Base-by-base conservation (phyloP, 2,888 invertebrate species). In the Chouioia cunea region DNA sequence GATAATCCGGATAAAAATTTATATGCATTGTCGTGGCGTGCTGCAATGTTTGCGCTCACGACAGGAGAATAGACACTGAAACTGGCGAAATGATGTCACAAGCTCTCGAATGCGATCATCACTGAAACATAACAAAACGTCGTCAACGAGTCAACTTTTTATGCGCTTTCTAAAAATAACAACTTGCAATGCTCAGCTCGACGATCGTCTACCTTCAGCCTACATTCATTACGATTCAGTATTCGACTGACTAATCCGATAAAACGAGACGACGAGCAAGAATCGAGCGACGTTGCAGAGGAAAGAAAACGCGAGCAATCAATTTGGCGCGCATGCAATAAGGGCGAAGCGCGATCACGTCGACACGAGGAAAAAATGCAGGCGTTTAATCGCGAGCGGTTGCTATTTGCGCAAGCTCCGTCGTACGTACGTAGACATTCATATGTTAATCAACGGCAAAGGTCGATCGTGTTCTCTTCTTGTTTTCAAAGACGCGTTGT, bases 361-460 rank as follows among this genome's bases (percentile, higher is more conserved):
- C n/a, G n/a, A n/a, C n/a, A n/a, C n/a, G n/a, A n/a, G n/a, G n/a
- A n/a, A n/a, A n/a, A n/a, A n/a, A n/a, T n/a, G n/a, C n/a, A n/a
- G 36, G 53, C 60, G 67, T 62, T 62, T 62, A 68, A 68, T 68
- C n/a, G n/a, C n/a, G n/a, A n/a, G n/a, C n/a, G n/a, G n/a, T n/a
- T n/a, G n/a, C n/a, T 56, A 43, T 22, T 27, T 43, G 14, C 56
- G n/a, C 54, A 14, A 47, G 16, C 50, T 22, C 4, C 27, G 22
- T 16, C n/a, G 22, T 43, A 22, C 22, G 46, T 20, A 23, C 46
- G 50, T 18, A 12, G 23, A 44, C 27, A 70, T 65, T 65, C 56
- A 65, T 65, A 70, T 62, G 65, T 56, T 60, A 65, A 70, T 65
- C 53, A 14, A 18, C 43, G 54, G 65, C 48, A 70, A 57, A 69